Evolutionary conservation across 2,113 vertebrate species (phyloP).

Genomic region (Poeciliopsis retropinna): DNA sequence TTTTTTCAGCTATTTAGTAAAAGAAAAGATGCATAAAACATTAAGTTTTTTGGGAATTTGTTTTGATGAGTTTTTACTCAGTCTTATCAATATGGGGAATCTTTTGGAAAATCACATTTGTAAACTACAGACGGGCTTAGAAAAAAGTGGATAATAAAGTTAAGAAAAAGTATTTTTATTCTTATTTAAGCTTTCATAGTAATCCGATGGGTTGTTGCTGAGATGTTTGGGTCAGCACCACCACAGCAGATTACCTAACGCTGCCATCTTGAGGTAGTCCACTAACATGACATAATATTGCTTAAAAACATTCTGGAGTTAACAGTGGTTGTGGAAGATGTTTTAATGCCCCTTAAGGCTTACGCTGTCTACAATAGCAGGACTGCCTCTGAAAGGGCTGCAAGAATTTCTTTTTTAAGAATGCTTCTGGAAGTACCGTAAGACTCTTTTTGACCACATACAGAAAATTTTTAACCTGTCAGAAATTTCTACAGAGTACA

Average conservation of each 20-base stretch:
- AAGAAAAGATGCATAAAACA: not conserved
- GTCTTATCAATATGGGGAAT: not conserved
- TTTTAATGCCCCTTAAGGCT: not conserved
- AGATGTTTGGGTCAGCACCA: not conserved
- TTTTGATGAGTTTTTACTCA: not conserved
- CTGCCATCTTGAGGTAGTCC: slow-evolving; percentile 3
- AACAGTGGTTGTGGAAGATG: slow-evolving; percentile 17
- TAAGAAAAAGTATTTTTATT: not conserved
- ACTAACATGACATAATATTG: not conserved
- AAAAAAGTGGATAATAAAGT: not conserved
- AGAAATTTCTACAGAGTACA: slow-evolving; percentile 55
- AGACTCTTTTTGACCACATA: slow-evolving; percentile 42
- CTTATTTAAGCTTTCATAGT: not conserved
- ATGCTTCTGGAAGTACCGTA: slow-evolving; percentile 16
- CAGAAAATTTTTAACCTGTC: slow-evolving; percentile 48
- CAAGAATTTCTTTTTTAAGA: slow-evolving; percentile 21
- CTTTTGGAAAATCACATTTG: not conserved
- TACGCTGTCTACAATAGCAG: not conserved
- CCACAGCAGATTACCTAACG: not conserved
- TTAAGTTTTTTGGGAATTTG: not conserved
- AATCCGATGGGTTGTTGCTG: not conserved
- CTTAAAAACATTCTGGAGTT: not conserved
- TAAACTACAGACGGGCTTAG: not conserved
- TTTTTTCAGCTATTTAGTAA: not conserved
- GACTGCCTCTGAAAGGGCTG: not conserved